Conservation (phyloP, 2,113 vertebrate species). For the Limanda limanda region DNA sequence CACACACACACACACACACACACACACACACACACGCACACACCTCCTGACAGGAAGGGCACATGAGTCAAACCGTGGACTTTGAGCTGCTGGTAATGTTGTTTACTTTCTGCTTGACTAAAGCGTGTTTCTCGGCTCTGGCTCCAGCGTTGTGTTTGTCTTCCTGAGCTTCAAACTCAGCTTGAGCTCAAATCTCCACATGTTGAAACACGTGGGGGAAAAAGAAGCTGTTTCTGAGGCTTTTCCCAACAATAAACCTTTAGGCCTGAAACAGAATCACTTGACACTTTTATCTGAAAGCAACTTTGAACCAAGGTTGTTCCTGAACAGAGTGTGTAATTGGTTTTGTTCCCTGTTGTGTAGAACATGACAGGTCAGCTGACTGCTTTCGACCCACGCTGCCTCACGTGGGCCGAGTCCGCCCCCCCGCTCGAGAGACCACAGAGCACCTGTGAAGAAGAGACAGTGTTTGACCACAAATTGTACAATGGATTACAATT, state of each 20-base stretch:
- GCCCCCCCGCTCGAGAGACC: conserved; percentile 41
- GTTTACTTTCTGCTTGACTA: conserved; percentile 14
- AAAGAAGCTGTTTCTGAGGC: too few species aligned
- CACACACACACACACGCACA: background rate
- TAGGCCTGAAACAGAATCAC: too few species aligned
- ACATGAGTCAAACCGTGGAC: conserved; percentile 24
- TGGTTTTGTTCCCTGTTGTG: conserved; percentile 21
- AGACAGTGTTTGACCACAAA: too few species aligned
- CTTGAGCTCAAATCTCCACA: background rate
- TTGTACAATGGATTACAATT: too few species aligned
- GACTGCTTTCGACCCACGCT: conserved; percentile 46
- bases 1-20: background rate
- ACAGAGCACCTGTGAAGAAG: background rate
- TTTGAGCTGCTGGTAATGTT: background rate
- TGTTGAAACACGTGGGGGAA: too few species aligned
- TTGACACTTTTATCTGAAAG: background rate
- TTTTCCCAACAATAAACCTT: background rate
- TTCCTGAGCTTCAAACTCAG: background rate
- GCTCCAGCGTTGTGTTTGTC: background rate
- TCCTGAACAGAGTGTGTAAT: conserved; percentile 28
- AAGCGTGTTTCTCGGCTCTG: background rate
- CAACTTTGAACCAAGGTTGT: background rate
- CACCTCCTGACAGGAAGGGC: conserved; percentile 16
- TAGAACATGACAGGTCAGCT: conserved; percentile 46
- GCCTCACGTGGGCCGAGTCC: conserved; percentile 26